These are phyloP conservation scores for Creontiades dilutus DNA, from an alignment of 2,888 invertebrate species.

Conservation along the genomic window DNA sequence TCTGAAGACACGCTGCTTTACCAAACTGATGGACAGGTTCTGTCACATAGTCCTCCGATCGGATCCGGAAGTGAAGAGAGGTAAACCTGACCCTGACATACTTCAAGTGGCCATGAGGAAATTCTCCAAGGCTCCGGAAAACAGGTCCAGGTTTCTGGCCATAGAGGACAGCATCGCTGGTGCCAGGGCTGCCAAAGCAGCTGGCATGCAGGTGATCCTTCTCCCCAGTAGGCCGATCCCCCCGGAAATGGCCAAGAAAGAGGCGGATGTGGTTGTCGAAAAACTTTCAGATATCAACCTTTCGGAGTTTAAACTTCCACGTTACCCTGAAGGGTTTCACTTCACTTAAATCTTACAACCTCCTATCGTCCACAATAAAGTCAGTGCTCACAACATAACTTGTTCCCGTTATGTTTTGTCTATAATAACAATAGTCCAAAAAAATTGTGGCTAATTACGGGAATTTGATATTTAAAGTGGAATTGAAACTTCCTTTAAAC, in stretches of 20 bases:
- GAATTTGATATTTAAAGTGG: too few relatives aligned
- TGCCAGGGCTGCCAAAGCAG: constrained; percentile 63
- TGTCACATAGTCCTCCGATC: constrained; percentile 70
- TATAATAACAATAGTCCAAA: too few relatives aligned
- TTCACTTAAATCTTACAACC: not conserved
- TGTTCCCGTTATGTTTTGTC: not conserved
- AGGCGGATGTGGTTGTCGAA: constrained; percentile 56
- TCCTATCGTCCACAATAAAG: not conserved
- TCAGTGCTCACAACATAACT: not conserved
- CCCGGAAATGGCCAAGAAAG: constrained; percentile 41
- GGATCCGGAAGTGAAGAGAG: constrained; percentile 63
- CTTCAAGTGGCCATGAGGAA: constrained; percentile 42
- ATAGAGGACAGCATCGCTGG: constrained; percentile 68
- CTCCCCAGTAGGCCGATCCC: constrained; percentile 52
- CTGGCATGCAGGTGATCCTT: constrained; percentile 65
- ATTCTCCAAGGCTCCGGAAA: constrained; percentile 40
- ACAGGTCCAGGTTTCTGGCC: constrained; percentile 35
- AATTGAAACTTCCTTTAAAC: too few relatives aligned
- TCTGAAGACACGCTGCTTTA: constrained; percentile 56
- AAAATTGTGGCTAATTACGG: too few relatives aligned
- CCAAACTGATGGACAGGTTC: constrained; percentile 64
- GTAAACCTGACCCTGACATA: constrained; percentile 72
- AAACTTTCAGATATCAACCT: constrained; percentile 41
- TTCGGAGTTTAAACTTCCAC: constrained; percentile 53
- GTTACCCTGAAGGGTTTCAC: constrained; percentile 15